phyloP scores from a whole-genome alignment of 2,888 invertebrate genomes.

The Caenorhabditis doughertyi region DNA sequence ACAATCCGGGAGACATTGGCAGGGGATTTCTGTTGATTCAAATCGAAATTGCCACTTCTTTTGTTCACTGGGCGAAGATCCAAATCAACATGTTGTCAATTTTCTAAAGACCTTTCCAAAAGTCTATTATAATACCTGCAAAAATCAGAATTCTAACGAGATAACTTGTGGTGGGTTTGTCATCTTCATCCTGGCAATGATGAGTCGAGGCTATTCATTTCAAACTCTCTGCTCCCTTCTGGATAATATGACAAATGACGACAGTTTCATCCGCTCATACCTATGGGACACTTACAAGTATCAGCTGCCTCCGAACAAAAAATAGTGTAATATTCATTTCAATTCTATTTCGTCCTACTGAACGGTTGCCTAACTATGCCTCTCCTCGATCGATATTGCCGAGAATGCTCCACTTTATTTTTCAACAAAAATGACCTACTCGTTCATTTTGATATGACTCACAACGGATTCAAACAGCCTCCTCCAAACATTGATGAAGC shows the following conservation, averaged over 20 bases:
- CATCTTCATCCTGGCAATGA: no score
- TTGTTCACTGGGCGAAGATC: no score
- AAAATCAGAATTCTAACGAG: not conserved
- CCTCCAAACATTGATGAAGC: not conserved
- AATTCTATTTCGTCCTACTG: not conserved
- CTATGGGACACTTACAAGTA: not conserved
- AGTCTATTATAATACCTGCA: not conserved
- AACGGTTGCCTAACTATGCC: conserved; percentile 1
- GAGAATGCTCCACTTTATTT: not conserved
- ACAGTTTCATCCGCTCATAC: not conserved
- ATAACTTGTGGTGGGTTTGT: not conserved
- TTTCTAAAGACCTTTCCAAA: not conserved
- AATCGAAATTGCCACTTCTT: no score
- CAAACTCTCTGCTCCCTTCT: not conserved
- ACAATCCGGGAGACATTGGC: no score
- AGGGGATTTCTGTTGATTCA: no score
- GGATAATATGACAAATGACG: conserved; percentile 1
- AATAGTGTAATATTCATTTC: no score
- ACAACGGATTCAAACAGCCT: not conserved
- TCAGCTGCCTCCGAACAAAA: not conserved
- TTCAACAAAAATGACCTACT: no score
- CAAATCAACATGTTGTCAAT: not conserved
- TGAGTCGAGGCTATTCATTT: no score
- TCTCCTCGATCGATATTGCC: not conserved
- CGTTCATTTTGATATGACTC: not conserved